Evolutionary conservation across 2,113 vertebrate genomes (phyloP), one percentile per base, ranked within the genome.

Genomic region (Lepus americanus): DNA sequence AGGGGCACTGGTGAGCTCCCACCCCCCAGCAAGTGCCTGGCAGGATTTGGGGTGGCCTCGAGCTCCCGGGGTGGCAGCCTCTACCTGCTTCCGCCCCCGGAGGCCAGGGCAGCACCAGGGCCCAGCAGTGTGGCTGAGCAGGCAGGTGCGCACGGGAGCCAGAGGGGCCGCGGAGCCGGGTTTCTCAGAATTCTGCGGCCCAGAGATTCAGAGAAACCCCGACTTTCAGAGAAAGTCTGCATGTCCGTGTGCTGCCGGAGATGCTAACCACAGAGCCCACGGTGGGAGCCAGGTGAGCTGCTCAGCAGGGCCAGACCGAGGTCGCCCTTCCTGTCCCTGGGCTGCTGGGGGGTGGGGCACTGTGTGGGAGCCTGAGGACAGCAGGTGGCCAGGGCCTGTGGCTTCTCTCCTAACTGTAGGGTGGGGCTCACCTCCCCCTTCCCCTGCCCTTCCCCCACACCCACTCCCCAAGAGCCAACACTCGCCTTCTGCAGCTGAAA

Each of bases 151-250:
- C 55, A 59, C 55, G 4, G 10, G 55, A 17, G 55, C 17, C 55
- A 16, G 55, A 6, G 6, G 55, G 55, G 55, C 19, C 14, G 19
- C 19, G 55, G 55, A 19, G 9, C 87, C 12, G 64, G 70, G 51
- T 61, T 96, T 96, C 97, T 97, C 70, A 73, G 96, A 97, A 97
- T 36, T 51, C 76, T 44, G 39, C 0, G 8, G 44, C 64, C 63
- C 39, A 19, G 72, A 89, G 73, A 36, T 97, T 97, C 97, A 89
- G 64, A 96, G 92, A 88, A 94, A 74, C 39, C 14, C 36, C 14
- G 51, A 11, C 89, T 83, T 96, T 83, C 95, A 83, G 88, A 96
- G 97, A 91, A 96, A 95, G 82, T n/a, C 91, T 67, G 36, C 1
- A 1, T n/a, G 87, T 20, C 25, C 0, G 4, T 9, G 22, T 8